Percentiles rank a stretch among this genome's conserved stretches.
Evolutionary conservation across 2,797 vertebrate genomes (phyloP).

Genomic region (Sphenodon punctatus): DNA sequence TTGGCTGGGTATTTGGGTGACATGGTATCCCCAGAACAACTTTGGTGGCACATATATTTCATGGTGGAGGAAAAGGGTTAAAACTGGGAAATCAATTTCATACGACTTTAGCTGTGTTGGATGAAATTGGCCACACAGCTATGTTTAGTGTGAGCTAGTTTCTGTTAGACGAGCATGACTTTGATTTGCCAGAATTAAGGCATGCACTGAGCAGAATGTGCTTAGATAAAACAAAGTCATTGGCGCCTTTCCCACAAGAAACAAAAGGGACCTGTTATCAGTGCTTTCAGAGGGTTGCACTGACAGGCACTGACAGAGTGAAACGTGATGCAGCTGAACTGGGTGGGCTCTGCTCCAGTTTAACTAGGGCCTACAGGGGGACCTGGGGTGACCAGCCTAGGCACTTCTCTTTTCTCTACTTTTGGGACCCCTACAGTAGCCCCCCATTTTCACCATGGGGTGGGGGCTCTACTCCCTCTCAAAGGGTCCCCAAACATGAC

Average conservation of each 20-base stretch:
- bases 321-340: background rate
- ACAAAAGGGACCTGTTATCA: background rate
- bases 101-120: background rate
- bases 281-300: background rate
- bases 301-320: background rate
- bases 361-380: too few relatives aligned
- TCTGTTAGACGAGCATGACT: background rate
- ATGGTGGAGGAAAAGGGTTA: background rate
- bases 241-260: background rate
- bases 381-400: too few relatives aligned
- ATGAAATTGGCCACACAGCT: fast-evolving
- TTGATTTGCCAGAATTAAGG: background rate
- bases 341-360: too few relatives aligned
- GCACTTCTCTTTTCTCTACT: too few relatives aligned
- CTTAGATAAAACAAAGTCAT: background rate
- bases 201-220: background rate
- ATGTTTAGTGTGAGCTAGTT: background rate
- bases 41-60: background rate
- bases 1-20: background rate
- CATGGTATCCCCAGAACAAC: background rate
- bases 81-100: background rate
- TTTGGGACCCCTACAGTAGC: too few relatives aligned
- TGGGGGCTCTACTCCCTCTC: too few relatives aligned
- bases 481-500: too few relatives aligned
- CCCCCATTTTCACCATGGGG: too few relatives aligned